A percentile compares a stretch with the other conserved stretches of the same genome.
Conservation (phyloP, 2,113 vertebrate species). For the Onychorhynchus coronatus region DNA sequence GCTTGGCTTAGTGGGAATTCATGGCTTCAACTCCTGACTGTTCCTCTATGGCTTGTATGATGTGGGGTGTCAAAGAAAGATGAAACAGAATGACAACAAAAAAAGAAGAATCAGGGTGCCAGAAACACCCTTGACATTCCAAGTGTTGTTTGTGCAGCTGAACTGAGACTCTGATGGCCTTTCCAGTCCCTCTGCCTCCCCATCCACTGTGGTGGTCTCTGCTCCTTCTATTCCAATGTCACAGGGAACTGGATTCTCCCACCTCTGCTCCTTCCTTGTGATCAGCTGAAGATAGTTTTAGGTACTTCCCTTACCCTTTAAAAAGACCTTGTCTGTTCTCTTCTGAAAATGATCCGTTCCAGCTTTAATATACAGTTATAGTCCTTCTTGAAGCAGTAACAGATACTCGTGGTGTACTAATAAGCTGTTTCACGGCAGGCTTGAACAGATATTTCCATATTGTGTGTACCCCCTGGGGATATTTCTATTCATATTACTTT, state of each 20-base stretch:
- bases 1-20: neutral
- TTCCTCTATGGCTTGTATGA: neutral
- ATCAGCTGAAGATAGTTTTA: neutral
- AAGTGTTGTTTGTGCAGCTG: neutral
- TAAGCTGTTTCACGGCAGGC: neutral
- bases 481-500: neutral
- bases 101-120: neutral
- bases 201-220: fast-evolving
- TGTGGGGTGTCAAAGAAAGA: neutral
- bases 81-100: neutral
- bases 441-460: neutral
- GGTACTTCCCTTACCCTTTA: neutral
- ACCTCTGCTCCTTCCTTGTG: neutral
- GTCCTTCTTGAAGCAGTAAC: neutral
- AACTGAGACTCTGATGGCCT: neutral
- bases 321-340: neutral
- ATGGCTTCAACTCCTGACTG: neutral
- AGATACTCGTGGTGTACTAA: neutral
- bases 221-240: fast-evolving
- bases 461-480: neutral
- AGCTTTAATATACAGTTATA: neutral
- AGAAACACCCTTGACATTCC: neutral
- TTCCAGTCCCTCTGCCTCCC: neutral
- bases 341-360: neutral
- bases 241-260: too few relatives aligned